A percentile compares a stretch with the other conserved stretches of the same genome.
These are phyloP conservation scores for Formica aserva DNA, from an alignment of 2,888 invertebrate species.

Conservation along the genomic window DNA sequence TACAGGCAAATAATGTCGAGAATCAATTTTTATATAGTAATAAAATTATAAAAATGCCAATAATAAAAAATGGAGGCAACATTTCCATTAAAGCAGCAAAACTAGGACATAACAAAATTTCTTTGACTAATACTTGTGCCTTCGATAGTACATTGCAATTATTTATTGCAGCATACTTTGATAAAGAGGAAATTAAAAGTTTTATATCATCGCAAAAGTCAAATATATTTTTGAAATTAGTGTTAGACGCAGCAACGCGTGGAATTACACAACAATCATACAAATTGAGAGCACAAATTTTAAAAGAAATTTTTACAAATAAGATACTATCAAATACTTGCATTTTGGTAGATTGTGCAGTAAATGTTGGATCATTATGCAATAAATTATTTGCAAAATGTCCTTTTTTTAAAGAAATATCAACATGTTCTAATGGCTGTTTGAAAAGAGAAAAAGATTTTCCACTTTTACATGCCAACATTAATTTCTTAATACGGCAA, in stretches of 20 bases:
- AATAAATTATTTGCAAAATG: not conserved
- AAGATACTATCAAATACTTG: not conserved
- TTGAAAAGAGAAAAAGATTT: not conserved
- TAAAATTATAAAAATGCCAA: not conserved
- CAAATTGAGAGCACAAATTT: not conserved
- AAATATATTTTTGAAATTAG: not conserved
- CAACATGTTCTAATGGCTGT: not conserved
- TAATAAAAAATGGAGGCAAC: not conserved
- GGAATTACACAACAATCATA: not conserved
- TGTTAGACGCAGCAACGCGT: not conserved
- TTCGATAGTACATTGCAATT: not conserved
- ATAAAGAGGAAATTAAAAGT: not conserved
- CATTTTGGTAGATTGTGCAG: not conserved
- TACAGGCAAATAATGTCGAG: not conserved
- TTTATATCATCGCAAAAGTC: not conserved
- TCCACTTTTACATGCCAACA: not conserved
- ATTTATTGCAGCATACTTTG: slow-evolving; percentile 4
- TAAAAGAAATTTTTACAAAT: not conserved
- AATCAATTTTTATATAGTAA: too few species aligned
- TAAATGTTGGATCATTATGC: not conserved
- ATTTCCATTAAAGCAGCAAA: not conserved
- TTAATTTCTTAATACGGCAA: not conserved
- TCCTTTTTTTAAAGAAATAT: not conserved
- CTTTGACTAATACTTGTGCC: not conserved
- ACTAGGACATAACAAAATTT: not conserved